phyloP scores from a whole-genome alignment of 2,797 vertebrate species.

The Cercopithecus neglectus region DNA sequence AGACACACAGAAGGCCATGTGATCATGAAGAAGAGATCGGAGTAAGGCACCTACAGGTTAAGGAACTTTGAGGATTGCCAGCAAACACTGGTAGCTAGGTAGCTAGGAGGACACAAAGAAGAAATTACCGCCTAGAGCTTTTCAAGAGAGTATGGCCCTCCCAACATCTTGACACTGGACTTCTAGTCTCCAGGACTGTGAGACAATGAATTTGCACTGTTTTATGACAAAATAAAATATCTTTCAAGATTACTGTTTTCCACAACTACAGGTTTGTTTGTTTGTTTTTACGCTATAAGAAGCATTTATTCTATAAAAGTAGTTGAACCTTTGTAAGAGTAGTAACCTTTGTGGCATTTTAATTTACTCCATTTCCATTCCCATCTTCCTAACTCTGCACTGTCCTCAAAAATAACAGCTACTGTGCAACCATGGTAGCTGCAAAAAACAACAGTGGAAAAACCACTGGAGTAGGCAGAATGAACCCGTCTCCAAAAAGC shows the following conservation, averaged over 20 bases:
- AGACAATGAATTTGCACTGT: neutral
- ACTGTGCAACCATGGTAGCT: neutral
- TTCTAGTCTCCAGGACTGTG: neutral
- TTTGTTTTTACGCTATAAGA: neutral
- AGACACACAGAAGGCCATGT: neutral
- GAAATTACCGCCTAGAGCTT: neutral
- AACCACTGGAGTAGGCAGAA: neutral
- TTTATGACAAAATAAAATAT: neutral
- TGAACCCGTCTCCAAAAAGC: neutral
- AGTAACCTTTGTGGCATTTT: neutral
- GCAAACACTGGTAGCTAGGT: neutral
- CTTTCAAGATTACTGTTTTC: neutral
- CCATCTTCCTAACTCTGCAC: neutral
- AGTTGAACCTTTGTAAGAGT: neutral
- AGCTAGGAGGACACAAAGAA: neutral
- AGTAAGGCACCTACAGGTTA: neutral
- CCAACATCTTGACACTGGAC: neutral
- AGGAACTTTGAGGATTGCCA: neutral
- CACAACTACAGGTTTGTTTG: neutral
- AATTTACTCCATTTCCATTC: neutral
- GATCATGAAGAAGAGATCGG: fast-evolving
- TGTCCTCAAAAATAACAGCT: neutral
- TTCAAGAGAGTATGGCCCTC: neutral
- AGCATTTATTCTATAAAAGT: neutral
- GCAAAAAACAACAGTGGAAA: neutral